Evolutionary conservation across 1,140 invertebrate species (phyloP).

Genomic region (Conus betulinus): DNA sequence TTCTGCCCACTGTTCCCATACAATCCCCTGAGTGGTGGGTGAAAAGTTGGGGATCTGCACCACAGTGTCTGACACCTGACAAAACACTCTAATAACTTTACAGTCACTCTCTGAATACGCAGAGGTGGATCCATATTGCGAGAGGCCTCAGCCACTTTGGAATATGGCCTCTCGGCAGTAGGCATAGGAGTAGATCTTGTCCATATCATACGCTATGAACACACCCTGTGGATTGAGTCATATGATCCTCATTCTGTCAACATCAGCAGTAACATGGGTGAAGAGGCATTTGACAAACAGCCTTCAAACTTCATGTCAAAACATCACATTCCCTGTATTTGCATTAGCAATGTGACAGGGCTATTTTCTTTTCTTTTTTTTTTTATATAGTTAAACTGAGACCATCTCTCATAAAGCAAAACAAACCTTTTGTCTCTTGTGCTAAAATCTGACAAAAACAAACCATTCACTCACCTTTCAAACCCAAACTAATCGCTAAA

Average conservation of each 20-base stretch:
- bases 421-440: too few relatives aligned
- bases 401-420: too few relatives aligned
- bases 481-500: too few relatives aligned
- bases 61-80: conserved; percentile 76
- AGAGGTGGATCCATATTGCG: background rate
- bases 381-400: too few relatives aligned
- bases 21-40: conserved; percentile 80
- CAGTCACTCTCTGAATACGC: too few relatives aligned
- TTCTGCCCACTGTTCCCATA: conserved; percentile 92
- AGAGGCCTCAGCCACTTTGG: conserved; percentile 40
- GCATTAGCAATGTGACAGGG: background rate
- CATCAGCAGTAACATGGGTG: background rate
- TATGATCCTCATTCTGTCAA: background rate
- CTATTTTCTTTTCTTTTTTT: too few relatives aligned
- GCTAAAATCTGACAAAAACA: too few relatives aligned
- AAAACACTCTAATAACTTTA: too few relatives aligned
- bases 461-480: too few relatives aligned
- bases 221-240: conserved; percentile 78
- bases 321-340: background rate
- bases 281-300: background rate
- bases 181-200: conserved; percentile 88
- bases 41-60: conserved; percentile 77
- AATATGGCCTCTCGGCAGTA: conserved; percentile 87
- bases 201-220: conserved; percentile 88
- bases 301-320: background rate